Base-by-base conservation (phyloP, 2,888 invertebrate genomes). In the Sturmia bella region DNA sequence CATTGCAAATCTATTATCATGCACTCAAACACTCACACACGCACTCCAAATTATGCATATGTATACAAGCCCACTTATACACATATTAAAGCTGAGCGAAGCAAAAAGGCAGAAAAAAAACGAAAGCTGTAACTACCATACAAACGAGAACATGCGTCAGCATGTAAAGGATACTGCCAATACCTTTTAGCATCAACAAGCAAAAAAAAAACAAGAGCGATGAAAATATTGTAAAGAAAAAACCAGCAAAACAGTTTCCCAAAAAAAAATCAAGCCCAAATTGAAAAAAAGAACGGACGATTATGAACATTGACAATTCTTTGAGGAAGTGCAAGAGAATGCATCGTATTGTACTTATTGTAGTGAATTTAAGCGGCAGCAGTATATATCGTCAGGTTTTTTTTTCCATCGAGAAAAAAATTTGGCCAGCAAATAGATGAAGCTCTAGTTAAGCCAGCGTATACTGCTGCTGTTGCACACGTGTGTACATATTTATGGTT, bases 301-400 rank as follows among this genome's bases (percentile, higher is more conserved):
- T 82, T 78, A 77, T 78, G 74, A 82, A 74, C 70, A 78, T 66
- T 84, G 80, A 76, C 78, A 80, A 75, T 68, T 83, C 77, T 80
- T 80, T 70, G 73, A 84, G 81, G 84, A 83, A 84, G 79, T 81
- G 79, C 84, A 83, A 45, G 74, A 64, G 77, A 80, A 66, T 83
- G 84, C 80, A 79, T 52, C 13, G 27, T 17, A 39, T 59, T 41
- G 1, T 63, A 32, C 32, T 52, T 41, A 17, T 39, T 15, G 32
- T 41, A 3, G 11, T 5, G 32, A 15, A 41, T 17, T 27, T 39
- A 15, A 48, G 13, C 9, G 72, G 24, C 21, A 45, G 57, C 17
- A 13, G 43, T 21, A 52, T 27, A 19, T 45, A 66, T 52, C 59
- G 45, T 54, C 61, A 17, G 52, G 64, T 50, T 82, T 77, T 69